phyloP scores from a whole-genome alignment of 1,140 invertebrate genomes.

The Leptopilina boulardi region DNA sequence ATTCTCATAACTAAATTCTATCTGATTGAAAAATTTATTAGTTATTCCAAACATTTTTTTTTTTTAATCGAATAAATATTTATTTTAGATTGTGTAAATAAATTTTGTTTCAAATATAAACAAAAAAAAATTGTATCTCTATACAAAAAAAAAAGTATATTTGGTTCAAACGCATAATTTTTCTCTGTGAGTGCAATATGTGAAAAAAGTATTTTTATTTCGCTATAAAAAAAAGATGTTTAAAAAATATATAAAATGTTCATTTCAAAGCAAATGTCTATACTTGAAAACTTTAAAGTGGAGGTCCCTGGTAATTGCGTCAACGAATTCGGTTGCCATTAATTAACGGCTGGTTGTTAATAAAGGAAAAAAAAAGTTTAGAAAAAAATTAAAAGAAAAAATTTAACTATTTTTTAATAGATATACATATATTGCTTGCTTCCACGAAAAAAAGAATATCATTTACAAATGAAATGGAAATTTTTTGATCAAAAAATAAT shows the following conservation, averaged over 20 bases:
- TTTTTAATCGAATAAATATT: too few relatives aligned
- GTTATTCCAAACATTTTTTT: too few relatives aligned
- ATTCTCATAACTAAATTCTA: too few relatives aligned
- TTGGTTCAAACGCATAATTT: too few relatives aligned
- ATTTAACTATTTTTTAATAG: background rate
- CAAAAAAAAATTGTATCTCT: too few relatives aligned
- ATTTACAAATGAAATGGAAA: background rate
- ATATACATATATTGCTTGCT: too few relatives aligned
- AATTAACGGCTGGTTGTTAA: background rate
- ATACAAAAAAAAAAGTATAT: too few relatives aligned
- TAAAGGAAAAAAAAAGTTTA: background rate
- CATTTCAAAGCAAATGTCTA: background rate
- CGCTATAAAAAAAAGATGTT: background rate
- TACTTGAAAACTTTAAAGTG: background rate
- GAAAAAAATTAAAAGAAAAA: background rate
- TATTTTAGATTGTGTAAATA: too few relatives aligned
- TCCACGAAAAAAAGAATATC: background rate
- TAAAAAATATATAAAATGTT: background rate
- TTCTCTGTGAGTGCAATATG: background rate
- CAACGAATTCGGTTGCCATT: background rate
- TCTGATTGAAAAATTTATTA: too few relatives aligned
- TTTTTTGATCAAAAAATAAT: too few relatives aligned
- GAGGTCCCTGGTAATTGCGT: background rate
- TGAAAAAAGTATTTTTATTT: background rate
- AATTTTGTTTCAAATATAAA: too few relatives aligned